phyloP scores from a whole-genome alignment of 2,797 vertebrate species.

The Iguana delicatissima region DNA sequence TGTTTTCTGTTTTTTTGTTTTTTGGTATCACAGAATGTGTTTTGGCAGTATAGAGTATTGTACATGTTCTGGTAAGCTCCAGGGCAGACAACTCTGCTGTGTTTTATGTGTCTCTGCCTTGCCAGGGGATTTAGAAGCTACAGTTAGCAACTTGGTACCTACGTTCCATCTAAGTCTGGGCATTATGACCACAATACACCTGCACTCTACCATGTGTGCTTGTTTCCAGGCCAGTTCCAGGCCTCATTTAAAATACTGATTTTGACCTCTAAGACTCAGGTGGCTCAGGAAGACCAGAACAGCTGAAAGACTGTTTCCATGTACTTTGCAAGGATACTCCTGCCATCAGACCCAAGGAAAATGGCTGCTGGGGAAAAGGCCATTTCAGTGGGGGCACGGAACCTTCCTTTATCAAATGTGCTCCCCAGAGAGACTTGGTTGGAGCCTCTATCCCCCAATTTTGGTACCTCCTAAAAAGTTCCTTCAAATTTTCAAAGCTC shows the following conservation, averaged over 20 bases:
- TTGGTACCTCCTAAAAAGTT: background rate
- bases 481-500: background rate
- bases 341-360: background rate
- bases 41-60: background rate
- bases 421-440: background rate
- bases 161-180: background rate
- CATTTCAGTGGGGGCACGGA: background rate
- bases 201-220: too few species aligned
- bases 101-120: too few species aligned
- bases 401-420: too few species aligned
- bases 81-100: background rate
- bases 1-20: background rate
- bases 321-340: background rate
- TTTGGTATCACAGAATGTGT: background rate
- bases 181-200: background rate
- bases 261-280: background rate
- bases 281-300: background rate
- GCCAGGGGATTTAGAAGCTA: background rate
- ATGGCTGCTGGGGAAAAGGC: background rate
- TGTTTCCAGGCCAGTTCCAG: background rate
- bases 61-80: background rate
- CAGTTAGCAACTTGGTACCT: background rate
- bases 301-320: background rate
- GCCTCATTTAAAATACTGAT: background rate
- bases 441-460: background rate